Evolutionary conservation across 2,797 vertebrate genomes (phyloP), one percentile per base, ranked within the genome.

Genomic region (Chaunax sp.): DNA sequence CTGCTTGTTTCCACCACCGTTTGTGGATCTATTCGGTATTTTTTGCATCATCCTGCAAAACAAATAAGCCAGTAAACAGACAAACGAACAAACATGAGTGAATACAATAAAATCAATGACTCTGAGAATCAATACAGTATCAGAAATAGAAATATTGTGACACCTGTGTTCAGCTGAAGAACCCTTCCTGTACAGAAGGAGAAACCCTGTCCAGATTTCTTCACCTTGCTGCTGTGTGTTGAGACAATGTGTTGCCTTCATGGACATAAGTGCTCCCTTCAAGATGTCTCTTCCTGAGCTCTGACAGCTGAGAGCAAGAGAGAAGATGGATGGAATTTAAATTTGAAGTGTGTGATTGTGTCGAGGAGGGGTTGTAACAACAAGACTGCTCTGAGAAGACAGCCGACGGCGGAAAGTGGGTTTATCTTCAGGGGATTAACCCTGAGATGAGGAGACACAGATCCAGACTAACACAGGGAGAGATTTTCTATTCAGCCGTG

Each of bases 261-360:
- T 69, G 44, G 14, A 13, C 64, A 1, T 73, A 77, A 78, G 18
- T 64, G n/a, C 35, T 59, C 54, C 11, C 64, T 68, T 72, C 46
- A 18, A 19, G 46, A 72, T 7, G 20, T 47, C 47, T 69, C 78
- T 67, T 80, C 72, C 74, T 74, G 69, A 73, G 62, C 35, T 45
- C 9, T 83, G 82, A 84, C 87, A 74, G 80, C 60, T 15, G 2
- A 59, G 62, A 69, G 37, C 47, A 1, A 26, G 18, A 35, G 0
- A 25, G 61, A 75, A 58, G 81, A 89, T 4, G 56, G 56, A 69
- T 79, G 72, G 30, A 72, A 86, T 82, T 81, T 74, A 43, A 64
- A 69, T 68, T 16, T 53, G 40, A 74, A 9, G 57, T 16, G 26
- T 25, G 28, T 18, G 43, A 44, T 40, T 2, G 15, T 1, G 45